These are phyloP conservation scores for Gymnocypris eckloni DNA, from an alignment of 2,797 vertebrate genomes.

Conservation along the genomic window DNA sequence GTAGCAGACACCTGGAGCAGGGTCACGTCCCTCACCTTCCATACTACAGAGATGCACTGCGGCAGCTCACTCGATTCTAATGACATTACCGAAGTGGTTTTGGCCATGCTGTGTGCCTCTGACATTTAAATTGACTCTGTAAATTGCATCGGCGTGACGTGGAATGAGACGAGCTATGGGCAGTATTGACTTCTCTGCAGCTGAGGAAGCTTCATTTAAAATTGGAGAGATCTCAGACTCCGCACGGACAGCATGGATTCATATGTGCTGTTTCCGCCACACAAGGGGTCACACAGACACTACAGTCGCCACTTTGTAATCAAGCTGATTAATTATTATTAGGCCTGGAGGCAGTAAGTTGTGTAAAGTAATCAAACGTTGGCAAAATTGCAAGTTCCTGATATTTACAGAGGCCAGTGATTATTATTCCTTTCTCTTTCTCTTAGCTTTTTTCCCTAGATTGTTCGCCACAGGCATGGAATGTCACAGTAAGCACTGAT, in stretches of 20 bases:
- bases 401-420: constrained; percentile 27
- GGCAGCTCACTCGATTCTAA: constrained; percentile 45
- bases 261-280: neutral
- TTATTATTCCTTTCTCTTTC: constrained; percentile 26
- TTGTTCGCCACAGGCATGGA: constrained; percentile 4
- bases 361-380: constrained; percentile 33
- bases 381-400: neutral
- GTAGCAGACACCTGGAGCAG: constrained; percentile 33
- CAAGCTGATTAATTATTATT: constrained; percentile 27
- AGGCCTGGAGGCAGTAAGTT: constrained; percentile 5
- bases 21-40: constrained; percentile 38
- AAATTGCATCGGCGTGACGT: constrained; percentile 45
- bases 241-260: constrained; percentile 1
- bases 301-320: constrained; percentile 7
- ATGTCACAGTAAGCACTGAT: constrained; percentile 31
- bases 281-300: constrained; percentile 20
- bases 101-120: constrained; percentile 38
- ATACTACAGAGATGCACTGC: constrained; percentile 37
- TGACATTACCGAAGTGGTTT: constrained; percentile 39
- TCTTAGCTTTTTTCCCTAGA: constrained; percentile 6
- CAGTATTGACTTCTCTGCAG: constrained; percentile 47
- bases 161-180: constrained; percentile 30
- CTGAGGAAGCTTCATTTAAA: constrained; percentile 47
- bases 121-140: constrained; percentile 48
- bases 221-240: constrained; percentile 28